phyloP scores from a whole-genome alignment of 92 coral and sea anemone species.

The Scolanthus callimorphus region DNA sequence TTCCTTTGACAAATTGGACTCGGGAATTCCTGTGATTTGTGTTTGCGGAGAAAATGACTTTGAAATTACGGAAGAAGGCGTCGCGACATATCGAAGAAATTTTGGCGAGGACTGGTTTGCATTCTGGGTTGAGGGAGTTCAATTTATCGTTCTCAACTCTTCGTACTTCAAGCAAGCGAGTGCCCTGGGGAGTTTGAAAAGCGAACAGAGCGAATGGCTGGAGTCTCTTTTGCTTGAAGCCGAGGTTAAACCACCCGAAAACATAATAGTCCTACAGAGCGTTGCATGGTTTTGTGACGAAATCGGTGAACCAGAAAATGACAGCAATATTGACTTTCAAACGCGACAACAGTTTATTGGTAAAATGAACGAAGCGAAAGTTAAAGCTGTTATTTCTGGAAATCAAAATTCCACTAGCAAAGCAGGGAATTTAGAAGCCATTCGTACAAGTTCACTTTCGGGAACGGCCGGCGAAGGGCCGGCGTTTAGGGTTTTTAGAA shows the following conservation, averaged over 20 bases:
- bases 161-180: conserved; percentile 40
- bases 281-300: conserved; percentile 63
- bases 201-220: conserved; percentile 76
- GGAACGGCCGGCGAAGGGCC: conserved; percentile 18
- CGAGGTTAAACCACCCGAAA: conserved; percentile 78
- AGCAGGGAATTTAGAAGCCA: conserved; percentile 52
- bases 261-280: conserved; percentile 57
- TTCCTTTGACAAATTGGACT: conserved; percentile 47
- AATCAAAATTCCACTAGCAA: conserved; percentile 36
- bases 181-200: conserved; percentile 30
- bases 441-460: conserved; percentile 51
- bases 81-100: conserved; percentile 65
- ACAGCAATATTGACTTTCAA: conserved; percentile 33
- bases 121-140: conserved; percentile 88
- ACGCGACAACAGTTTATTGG: conserved; percentile 48
- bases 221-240: conserved; percentile 76
- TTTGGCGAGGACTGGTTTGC: conserved; percentile 90
- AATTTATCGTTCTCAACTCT: conserved; percentile 72
- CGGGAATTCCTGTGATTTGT: conserved; percentile 76
- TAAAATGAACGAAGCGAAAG: conserved; percentile 70
- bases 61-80: conserved; percentile 45
- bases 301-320: conserved; percentile 45
- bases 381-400: conserved; percentile 57
- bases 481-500: conserved; percentile 63
- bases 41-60: conserved; percentile 72